phyloP scores from a whole-genome alignment of 2,888 invertebrate genomes.

The Marronus borbonicus region DNA sequence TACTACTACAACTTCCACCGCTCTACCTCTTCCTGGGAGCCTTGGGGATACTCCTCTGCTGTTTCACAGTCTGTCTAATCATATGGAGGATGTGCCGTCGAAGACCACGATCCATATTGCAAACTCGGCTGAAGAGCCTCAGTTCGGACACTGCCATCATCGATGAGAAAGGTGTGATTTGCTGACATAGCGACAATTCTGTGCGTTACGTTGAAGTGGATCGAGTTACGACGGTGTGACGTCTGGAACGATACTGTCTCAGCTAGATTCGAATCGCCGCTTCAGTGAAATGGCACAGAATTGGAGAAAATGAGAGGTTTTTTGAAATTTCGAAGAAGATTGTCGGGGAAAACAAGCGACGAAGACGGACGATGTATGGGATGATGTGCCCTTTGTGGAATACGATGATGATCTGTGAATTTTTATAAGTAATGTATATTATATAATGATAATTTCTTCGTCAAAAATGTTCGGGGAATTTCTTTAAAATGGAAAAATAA shows the following conservation, averaged over 20 bases:
- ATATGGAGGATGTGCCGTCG: slow-evolving; percentile 71
- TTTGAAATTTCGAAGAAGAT: neutral
- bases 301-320: slow-evolving; percentile 55
- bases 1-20: slow-evolving; percentile 83
- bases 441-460: slow-evolving; percentile 13
- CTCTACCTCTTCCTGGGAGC: slow-evolving; percentile 76
- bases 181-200: slow-evolving; percentile 97
- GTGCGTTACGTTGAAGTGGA: slow-evolving; percentile 93
- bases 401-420: slow-evolving; percentile 26
- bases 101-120: slow-evolving; percentile 83
- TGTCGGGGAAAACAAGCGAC: neutral
- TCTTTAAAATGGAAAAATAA: neutral
- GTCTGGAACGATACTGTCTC: slow-evolving; percentile 57
- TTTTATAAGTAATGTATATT: slow-evolving; percentile 49
- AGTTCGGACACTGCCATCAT: slow-evolving; percentile 87
- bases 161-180: slow-evolving; percentile 91
- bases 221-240: slow-evolving; percentile 93
- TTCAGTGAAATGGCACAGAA: slow-evolving; percentile 65
- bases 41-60: slow-evolving; percentile 67
- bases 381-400: slow-evolving; percentile 17
- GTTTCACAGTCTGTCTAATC: slow-evolving; percentile 61
- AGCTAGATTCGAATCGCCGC: slow-evolving; percentile 49
- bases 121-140: slow-evolving; percentile 85
- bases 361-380: neutral
- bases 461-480: slow-evolving; percentile 15